Base-by-base conservation (phyloP, 2,888 invertebrate genomes). In the Cantharis nigra region DNA sequence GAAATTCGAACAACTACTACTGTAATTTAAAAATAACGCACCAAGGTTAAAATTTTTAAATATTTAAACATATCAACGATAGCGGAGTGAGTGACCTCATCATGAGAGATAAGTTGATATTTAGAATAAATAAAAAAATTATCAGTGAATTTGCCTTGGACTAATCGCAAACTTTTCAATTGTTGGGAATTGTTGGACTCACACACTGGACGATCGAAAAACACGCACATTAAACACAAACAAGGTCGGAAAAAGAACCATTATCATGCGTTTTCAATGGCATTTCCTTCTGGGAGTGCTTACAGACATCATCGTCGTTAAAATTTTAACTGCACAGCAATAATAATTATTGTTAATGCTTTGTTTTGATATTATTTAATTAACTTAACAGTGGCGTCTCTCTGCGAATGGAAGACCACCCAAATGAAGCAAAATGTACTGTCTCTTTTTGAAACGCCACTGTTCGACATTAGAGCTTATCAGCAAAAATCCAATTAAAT, bases 231-330 rank as follows among this genome's bases (percentile, higher is more conserved):
- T 49, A n/a, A 49, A 49, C 49, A 49, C 13, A n/a, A n/a, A 67
- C 65, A 67, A 67, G 65, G 65, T 67, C 26, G 26, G 26, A 67
- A 67, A n/a, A 14, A 23, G 64, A 20, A 23, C 65, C 23, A 23
- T 67, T 67, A 67, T 26, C 7, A 1, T n/a, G 65, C 65, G 26
- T 67, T 67, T 74, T 74, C 74, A 74, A 74, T 74, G 69, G 33
- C 74, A 74, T 74, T 74, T 74, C 74, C 74, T 67, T 69, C 23
- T 74, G 69, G 69, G 65, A 63, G 71, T 67, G 65, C 65, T 67
- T 16, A 23, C 65, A 67, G 13, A 26, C 65, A 67, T 67, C 18
- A 26, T 9, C 10, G 18, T 11, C 20, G 13, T 23, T 64, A 20
- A 64, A 49, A 67, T 67, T 67, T 67, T 13, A 23, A 67, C 23